These are phyloP conservation scores for Meteorus cinctellus DNA, from an alignment of 2,888 invertebrate genomes.

Conservation along the genomic window DNA sequence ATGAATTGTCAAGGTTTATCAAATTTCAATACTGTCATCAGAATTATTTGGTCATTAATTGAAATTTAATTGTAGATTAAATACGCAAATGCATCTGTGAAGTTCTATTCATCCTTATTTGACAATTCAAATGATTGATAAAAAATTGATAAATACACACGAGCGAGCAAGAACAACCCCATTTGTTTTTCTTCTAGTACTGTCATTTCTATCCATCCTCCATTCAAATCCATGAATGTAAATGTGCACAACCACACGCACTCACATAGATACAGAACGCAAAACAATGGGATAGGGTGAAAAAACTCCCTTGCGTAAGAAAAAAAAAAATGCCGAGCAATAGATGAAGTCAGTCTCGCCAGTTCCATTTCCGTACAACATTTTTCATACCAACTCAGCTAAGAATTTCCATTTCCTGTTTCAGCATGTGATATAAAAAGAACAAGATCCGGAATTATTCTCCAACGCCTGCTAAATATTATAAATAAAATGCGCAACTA, in stretches of 20 bases:
- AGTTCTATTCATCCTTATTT: too few species aligned
- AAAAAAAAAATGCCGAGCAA: background rate
- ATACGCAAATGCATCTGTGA: too few species aligned
- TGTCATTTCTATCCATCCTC: background rate
- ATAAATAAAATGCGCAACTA: background rate
- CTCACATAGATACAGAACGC: background rate
- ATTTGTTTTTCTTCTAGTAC: too few species aligned
- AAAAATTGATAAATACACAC: too few species aligned
- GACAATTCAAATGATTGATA: too few species aligned
- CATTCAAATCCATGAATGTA: background rate
- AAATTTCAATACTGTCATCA: too few species aligned
- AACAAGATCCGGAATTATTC: background rate
- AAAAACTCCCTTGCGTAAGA: background rate
- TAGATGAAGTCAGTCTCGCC: background rate
- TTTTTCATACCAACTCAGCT: slow-evolving; percentile 12
- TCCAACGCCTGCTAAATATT: background rate
- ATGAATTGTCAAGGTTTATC: too few species aligned
- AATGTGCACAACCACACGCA: background rate
- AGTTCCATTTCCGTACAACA: slow-evolving; percentile 17
- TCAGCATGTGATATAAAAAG: background rate
- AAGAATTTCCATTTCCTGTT: slow-evolving; percentile 28
- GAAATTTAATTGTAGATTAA: too few species aligned
- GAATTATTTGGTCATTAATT: too few species aligned
- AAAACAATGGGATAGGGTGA: background rate
- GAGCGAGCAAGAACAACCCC: too few species aligned